Percentiles rank a stretch among this genome's conserved stretches.
phyloP scores from a whole-genome alignment of 2,113 vertebrate species.

The Eolophus roseicapilla region DNA sequence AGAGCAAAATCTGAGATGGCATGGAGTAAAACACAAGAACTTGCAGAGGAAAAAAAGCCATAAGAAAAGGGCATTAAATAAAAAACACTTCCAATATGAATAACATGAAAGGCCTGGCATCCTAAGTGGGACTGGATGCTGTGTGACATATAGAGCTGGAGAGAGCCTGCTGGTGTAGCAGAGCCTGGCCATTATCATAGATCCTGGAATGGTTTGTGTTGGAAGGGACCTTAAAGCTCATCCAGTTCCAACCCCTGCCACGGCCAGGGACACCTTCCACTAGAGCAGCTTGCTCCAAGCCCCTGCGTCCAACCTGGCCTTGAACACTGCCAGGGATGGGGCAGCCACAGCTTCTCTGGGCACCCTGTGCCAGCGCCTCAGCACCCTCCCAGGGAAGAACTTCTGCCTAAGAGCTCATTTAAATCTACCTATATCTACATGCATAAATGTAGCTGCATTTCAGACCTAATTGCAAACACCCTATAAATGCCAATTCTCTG shows the following conservation, averaged over 20 bases:
- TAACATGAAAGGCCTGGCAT: neutral
- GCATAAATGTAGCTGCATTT: rapidly evolving
- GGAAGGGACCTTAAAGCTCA: neutral
- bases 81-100: neutral
- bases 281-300: too few relatives aligned
- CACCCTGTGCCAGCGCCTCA: neutral
- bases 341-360: neutral
- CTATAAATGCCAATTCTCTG: neutral
- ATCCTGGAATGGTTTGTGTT: neutral
- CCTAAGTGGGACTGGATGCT: neutral
- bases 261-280: neutral
- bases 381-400: neutral
- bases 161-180: neutral
- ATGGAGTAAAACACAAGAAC: neutral
- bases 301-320: too few relatives aligned
- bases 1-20: neutral
- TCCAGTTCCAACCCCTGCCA: neutral
- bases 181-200: neutral
- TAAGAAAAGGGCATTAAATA: neutral
- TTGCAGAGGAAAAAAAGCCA: neutral
- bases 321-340: too few relatives aligned
- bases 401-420: neutral
- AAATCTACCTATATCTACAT: neutral
- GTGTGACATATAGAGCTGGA: neutral
- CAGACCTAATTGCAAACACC: neutral